A percentile compares a stretch with the other conserved stretches of the same genome.
Conservation (phyloP, 2,888 invertebrate species). For the Oxycera nigricornis region DNA sequence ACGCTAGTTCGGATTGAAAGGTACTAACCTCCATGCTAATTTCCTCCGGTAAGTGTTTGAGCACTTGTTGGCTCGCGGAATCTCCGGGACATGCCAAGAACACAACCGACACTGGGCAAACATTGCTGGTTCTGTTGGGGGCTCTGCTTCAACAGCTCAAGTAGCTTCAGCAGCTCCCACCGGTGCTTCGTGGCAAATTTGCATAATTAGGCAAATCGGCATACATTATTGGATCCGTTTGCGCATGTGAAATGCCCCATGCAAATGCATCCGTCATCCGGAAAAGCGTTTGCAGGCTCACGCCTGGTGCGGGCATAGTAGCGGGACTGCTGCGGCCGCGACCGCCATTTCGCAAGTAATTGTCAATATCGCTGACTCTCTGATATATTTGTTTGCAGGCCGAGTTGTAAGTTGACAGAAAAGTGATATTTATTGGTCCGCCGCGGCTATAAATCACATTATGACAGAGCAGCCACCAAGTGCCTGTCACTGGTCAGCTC, state of each 20-base stretch:
- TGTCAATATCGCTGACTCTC: conserved; percentile 35
- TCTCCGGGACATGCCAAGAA: conserved; percentile 16
- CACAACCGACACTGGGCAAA: neutral
- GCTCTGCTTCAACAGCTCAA: neutral
- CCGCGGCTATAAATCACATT: conserved; percentile 18
- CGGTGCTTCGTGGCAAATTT: conserved; percentile 4
- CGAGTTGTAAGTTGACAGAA: conserved; percentile 29
- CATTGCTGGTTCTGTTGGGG: neutral
- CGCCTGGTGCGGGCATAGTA: neutral
- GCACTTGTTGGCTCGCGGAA: conserved; percentile 26
- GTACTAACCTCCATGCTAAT: conserved; percentile 26
- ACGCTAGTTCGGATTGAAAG: neutral
- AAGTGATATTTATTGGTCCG: conserved; percentile 18
- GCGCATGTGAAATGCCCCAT: conserved; percentile 36
- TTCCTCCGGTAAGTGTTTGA: conserved; percentile 19
- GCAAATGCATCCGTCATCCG: conserved; percentile 34
- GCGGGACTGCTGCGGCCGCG: neutral
- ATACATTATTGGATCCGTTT: conserved; percentile 38
- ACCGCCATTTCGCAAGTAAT: conserved; percentile 30
- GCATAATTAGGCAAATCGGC: conserved; percentile 40
- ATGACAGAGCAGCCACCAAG: conserved; percentile 24
- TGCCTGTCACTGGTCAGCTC: conserved; percentile 8
- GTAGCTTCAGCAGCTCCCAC: neutral
- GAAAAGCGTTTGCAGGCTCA: conserved; percentile 10
- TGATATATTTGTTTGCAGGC: conserved; percentile 34